Evolutionary conservation across 1,140 invertebrate genomes (phyloP), one percentile per base, ranked within the genome.

Genomic region (Colletes gigas): DNA sequence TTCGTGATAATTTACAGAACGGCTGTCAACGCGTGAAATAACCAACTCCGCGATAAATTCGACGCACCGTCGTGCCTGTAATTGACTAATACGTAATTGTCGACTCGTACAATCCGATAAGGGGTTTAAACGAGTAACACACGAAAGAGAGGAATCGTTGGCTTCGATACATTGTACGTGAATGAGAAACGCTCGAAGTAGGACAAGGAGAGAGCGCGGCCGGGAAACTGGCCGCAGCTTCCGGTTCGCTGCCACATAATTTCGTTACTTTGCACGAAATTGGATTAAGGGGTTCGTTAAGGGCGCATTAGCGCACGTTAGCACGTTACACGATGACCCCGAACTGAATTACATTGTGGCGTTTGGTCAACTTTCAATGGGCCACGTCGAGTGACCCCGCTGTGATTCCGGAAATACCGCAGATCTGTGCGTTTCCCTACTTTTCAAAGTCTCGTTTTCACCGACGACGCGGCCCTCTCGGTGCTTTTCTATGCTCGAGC

Each of bases 231-330:
- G 73, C 83, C 59, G 30, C 62, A 78, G 81, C 78, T 92, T 92
- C 91, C 90, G 91, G 91, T 90, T 90, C 90, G 83, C 87, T 81
- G 75, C 59, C 63, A 78, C 86, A 86, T 86, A 89, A 90, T 91
- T 91, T 91, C 84, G 86, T 90, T 87, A 89, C 84, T 88, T 88
- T 89, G 72, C 79, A 71, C 75, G 54, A 85, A 91, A 92, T 91
- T 90, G 91, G 91, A 92, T 93, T 92, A 92, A 84, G 83, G 83
- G 81, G 82, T 90, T 89, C 85, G 85, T 91, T 91, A 91, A 88
- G 83, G 80, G 83, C 79, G 87, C 73, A 86, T 90, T 88, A 91
- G 77, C 78, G 69, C 70, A 82, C 87, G 84, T 90, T 87, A 86
- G 63, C 60, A 81, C 82, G 82, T 88, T 89, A 81, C 73, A 82